phyloP scores from a whole-genome alignment of 2,888 invertebrate genomes.

The Timema cristinae region DNA sequence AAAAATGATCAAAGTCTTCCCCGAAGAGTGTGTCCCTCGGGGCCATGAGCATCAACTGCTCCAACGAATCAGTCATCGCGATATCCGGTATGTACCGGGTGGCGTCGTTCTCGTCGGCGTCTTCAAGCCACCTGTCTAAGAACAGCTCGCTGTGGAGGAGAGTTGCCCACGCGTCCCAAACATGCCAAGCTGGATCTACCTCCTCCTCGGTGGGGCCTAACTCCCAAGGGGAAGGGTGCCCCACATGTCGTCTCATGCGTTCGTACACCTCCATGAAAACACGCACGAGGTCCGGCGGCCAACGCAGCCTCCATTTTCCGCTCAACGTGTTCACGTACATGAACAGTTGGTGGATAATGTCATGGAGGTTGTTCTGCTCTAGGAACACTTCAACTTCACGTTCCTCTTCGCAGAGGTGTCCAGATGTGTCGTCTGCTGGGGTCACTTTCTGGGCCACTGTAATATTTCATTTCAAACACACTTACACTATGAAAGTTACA shows the following conservation, averaged over 20 bases:
- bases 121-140: conserved; percentile 40
- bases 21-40: too few species aligned
- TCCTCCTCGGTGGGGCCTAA: background rate
- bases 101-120: too few species aligned
- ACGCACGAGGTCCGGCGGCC: conserved; percentile 58
- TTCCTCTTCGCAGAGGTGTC: conserved; percentile 34
- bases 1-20: too few species aligned
- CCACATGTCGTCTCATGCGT: conserved; percentile 46
- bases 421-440: too few species aligned
- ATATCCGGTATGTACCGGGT: too few species aligned
- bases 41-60: too few species aligned
- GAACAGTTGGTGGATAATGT: conserved; percentile 53
- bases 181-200: conserved; percentile 13
- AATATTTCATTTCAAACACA: too few species aligned
- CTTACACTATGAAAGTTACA: too few species aligned
- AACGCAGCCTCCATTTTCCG: conserved; percentile 58
- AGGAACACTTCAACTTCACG: conserved; percentile 62
- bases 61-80: too few species aligned
- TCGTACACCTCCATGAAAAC: conserved; percentile 59
- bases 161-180: conserved; percentile 49
- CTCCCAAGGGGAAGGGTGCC: conserved; percentile 4
- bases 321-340: conserved; percentile 56
- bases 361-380: conserved; percentile 40
- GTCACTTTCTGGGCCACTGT: too few species aligned
- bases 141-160: conserved; percentile 54